Base-by-base conservation (phyloP, 2,113 vertebrate species). In the Dryoscopus gambensis region DNA sequence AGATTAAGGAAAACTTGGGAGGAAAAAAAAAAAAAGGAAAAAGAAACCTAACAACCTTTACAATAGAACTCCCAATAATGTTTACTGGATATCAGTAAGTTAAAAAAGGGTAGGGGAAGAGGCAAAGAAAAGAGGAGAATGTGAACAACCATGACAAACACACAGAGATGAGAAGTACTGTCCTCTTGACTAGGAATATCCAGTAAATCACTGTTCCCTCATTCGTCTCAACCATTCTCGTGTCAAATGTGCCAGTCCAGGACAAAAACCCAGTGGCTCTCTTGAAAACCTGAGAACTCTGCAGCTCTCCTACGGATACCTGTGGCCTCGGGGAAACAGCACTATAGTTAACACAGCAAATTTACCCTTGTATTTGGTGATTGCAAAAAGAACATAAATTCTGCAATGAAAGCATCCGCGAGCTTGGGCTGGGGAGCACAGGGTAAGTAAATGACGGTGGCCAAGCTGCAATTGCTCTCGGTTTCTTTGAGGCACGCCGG, bases 321-420 rank as follows among this genome's bases (percentile, higher is more conserved):
- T 57, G 81, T 0, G 2, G 68, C 80, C 47, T 21, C 3, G 1
- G 77, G 46, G 28, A 40, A 28, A 28, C 28, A 3, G 39, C 13
- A 9, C 10, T 7, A 1, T 0, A 4, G 0, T 8, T 11, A 77
- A 6, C 2, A 20, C 14, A 5, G 11, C n/a, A n/a, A 31, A 46
- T 9, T 25, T 11, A 39, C 6, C 44, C 23, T 49, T 49, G 20
- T 3, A 60, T 50, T 46, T 40, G 6, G 1, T 1, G 11, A 12
- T 0, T 10, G 18, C 24, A 47, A n/a, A 50, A 35, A 57, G 49
- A 68, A 14, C 3, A 0, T 0, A 39, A 35, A 59, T 39, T 46
- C 39, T 77, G 42, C 64, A 25, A 15, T 0, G 5, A 5, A 50
- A 62, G 25, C 6, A 23, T 5, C 15, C 4, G 40, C 3, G 12